Evolutionary conservation across 1,140 invertebrate genomes (phyloP).

Genomic region (Leptinotarsa undecemlineata): DNA sequence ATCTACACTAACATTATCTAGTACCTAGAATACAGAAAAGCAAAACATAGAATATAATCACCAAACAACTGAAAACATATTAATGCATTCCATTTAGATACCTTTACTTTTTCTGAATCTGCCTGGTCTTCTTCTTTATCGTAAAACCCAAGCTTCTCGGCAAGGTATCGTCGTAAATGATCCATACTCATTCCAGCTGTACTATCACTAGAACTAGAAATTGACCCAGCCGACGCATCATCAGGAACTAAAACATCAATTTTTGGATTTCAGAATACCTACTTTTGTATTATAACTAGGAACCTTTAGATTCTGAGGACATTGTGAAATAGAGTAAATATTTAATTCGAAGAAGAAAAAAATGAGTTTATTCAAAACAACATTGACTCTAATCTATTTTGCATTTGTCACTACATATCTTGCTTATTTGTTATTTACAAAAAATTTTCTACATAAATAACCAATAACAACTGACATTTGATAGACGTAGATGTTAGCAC

Average conservation of each 20-base stretch:
- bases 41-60: not conserved
- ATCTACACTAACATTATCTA: conserved; percentile 65
- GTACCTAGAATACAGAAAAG: conserved; percentile 50
- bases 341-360: no score
- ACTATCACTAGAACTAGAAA: conserved; percentile 18
- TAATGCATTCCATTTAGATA: conserved; percentile 5
- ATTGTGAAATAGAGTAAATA: not conserved
- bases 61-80: not conserved
- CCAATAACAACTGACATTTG: no score
- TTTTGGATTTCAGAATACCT: not conserved
- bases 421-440: no score
- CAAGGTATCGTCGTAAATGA: conserved; percentile 37
- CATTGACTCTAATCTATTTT: no score
- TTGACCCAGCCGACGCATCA: not conserved
- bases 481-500: no score
- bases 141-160: conserved; percentile 42
- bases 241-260: not conserved
- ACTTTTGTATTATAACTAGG: not conserved
- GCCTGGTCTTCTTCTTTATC: conserved; percentile 34
- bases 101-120: conserved; percentile 31
- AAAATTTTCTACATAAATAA: no score
- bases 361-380: no score
- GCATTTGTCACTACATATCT: no score
- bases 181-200: conserved; percentile 35
- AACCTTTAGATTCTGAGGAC: conserved; percentile 13